A percentile compares a stretch with the other conserved stretches of the same genome.
Evolutionary conservation across 2,888 invertebrate species (phyloP).

Genomic region (Philereme transversata): DNA sequence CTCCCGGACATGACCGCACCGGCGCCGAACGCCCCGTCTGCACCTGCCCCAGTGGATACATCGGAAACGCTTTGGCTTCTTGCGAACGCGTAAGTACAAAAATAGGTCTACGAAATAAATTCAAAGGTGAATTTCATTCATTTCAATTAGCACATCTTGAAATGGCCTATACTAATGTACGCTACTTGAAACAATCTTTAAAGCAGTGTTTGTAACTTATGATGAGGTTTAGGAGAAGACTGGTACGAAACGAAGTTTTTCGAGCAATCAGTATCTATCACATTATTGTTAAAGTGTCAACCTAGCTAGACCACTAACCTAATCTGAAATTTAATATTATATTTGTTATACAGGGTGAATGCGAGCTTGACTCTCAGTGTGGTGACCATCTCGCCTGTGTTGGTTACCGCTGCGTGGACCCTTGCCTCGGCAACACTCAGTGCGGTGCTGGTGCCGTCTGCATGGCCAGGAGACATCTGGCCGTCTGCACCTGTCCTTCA

Average conservation of each 20-base stretch:
- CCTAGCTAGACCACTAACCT: too few relatives aligned
- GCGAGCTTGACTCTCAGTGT: conserved; percentile 90
- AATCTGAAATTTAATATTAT: not conserved
- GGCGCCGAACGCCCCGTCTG: conserved; percentile 94
- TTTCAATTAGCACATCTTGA: too few relatives aligned
- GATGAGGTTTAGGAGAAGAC: too few relatives aligned
- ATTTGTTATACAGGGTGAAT: conserved; percentile 86
- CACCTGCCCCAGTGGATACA: conserved; percentile 90
- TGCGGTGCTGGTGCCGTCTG: conserved; percentile 91
- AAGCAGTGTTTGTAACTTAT: too few relatives aligned
- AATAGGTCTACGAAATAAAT: not conserved
- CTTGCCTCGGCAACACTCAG: conserved; percentile 88
- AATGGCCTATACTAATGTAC: too few relatives aligned
- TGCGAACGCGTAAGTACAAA: conserved; percentile 84
- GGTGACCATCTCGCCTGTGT: conserved; percentile 90
- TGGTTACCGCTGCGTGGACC: conserved; percentile 89
- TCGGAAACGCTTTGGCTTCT: conserved; percentile 89
- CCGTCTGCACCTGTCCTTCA: conserved; percentile 91
- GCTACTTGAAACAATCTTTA: too few relatives aligned
- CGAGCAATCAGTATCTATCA: too few relatives aligned
- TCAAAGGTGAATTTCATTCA: not conserved
- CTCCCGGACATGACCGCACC: conserved; percentile 92
- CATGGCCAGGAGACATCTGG: conserved; percentile 89
- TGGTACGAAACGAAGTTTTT: too few relatives aligned
- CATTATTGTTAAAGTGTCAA: too few relatives aligned